These are phyloP conservation scores for Mya arenaria DNA, from an alignment of 1,140 invertebrate species.

Conservation along the genomic window DNA sequence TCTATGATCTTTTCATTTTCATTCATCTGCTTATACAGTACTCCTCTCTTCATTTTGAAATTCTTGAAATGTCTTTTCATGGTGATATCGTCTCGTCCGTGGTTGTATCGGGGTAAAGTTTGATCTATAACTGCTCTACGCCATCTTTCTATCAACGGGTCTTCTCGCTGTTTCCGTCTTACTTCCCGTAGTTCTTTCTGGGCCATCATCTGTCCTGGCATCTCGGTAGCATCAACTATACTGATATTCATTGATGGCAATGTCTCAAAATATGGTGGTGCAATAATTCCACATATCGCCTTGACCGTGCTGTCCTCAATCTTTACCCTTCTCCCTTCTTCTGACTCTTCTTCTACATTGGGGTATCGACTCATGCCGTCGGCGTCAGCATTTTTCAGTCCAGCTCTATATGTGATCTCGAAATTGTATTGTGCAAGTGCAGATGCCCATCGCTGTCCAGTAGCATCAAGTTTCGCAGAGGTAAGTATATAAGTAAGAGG, in stretches of 20 bases:
- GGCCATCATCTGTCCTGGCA: neutral
- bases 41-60: constrained; percentile 12
- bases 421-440: constrained; percentile 21
- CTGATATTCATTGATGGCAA: neutral
- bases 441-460: constrained; percentile 34
- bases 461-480: constrained; percentile 42
- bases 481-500: constrained; percentile 47
- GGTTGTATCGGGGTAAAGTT: neutral
- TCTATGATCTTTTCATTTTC: constrained; percentile 1
- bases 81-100: neutral
- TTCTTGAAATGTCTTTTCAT: constrained; percentile 21
- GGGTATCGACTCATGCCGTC: constrained; percentile 19
- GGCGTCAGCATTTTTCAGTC: constrained; percentile 36
- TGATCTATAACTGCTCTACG: neutral
- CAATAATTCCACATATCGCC: neutral
- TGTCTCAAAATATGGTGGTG: neutral
- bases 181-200: constrained; percentile 6
- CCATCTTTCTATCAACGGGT: constrained; percentile 10
- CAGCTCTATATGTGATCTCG: constrained; percentile 27
- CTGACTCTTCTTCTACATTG: neutral
- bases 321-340: neutral
- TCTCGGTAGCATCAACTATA: constrained; percentile 30
- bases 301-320: constrained; percentile 18
- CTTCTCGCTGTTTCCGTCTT: constrained; percentile 10
- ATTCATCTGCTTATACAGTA: neutral